phyloP scores from a whole-genome alignment of 64 coral and sea anemone species.

The Montipora sp. region DNA sequence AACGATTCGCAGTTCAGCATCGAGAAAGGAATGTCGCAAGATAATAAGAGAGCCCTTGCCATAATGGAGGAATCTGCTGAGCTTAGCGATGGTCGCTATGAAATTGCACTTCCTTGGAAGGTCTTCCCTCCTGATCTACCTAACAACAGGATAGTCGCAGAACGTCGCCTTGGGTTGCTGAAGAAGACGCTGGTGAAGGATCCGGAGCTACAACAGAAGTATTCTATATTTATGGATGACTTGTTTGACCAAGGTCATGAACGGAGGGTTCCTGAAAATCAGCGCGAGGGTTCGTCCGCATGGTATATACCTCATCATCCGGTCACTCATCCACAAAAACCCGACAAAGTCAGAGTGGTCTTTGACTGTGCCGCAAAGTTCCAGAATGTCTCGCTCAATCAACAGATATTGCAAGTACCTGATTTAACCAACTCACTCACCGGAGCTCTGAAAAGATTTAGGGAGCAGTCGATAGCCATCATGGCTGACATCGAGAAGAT shows the following conservation, averaged over 20 bases:
- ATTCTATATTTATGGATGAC: constrained; percentile 43
- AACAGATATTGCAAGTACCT: background rate
- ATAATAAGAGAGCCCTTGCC: constrained; percentile 22
- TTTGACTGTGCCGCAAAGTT: constrained; percentile 32
- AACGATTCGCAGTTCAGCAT: background rate
- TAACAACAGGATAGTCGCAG: no score
- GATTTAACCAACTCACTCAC: constrained; percentile 40
- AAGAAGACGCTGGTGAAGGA: no score
- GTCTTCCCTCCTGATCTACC: no score
- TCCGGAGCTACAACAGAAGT: constrained; percentile 12
- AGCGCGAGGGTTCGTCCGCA: background rate
- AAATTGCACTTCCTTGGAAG: no score
- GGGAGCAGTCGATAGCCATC: constrained; percentile 10
- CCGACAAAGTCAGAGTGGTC: constrained; percentile 32
- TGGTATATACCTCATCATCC: constrained; percentile 62
- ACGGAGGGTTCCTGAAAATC: constrained; percentile 34
- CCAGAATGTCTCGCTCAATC: background rate
- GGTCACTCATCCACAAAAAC: constrained; percentile 42
- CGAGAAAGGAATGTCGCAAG: background rate
- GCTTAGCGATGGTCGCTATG: no score
- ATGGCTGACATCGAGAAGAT: background rate
- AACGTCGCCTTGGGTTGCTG: no score
- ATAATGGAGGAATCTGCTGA: background rate
- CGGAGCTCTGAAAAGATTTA: constrained; percentile 17
- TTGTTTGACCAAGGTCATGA: constrained; percentile 56